Evolutionary conservation across 2,797 vertebrate genomes (phyloP).

Genomic region (Lagocephalus sceleratus): DNA sequence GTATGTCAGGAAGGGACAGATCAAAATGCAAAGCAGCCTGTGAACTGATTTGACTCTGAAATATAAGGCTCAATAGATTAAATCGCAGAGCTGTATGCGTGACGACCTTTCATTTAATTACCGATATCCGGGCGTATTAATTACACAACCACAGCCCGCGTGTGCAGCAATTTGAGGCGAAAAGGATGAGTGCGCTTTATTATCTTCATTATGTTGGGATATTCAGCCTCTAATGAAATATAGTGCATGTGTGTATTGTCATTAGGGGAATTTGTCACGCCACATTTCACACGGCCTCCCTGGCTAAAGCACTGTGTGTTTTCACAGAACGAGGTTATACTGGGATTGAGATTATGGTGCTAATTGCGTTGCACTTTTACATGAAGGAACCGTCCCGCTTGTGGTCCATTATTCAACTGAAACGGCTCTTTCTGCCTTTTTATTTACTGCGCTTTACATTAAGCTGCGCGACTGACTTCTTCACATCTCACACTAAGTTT

Average conservation of each 20-base stretch:
- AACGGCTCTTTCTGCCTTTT: background rate
- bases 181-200: constrained; percentile 45
- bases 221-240: constrained; percentile 47
- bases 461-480: constrained; percentile 7
- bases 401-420: constrained; percentile 1
- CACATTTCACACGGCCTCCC: constrained; percentile 10
- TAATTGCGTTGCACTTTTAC: constrained; percentile 26
- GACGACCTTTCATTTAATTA: constrained; percentile 62
- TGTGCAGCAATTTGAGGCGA: constrained; percentile 28
- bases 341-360: constrained; percentile 6
- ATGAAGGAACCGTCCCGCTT: constrained; percentile 24
- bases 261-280: constrained; percentile 28
- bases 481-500: background rate
- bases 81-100: constrained; percentile 55
- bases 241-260: constrained; percentile 25
- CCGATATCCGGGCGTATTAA: constrained; percentile 60
- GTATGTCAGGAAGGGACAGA: constrained; percentile 38
- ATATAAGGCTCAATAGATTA: constrained; percentile 58
- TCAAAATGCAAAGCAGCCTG: constrained; percentile 64
- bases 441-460: constrained; percentile 2
- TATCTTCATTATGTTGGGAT: constrained; percentile 50
- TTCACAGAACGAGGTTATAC: constrained; percentile 25
- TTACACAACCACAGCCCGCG: constrained; percentile 43
- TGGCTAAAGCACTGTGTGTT: background rate
- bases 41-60: constrained; percentile 51